Conservation (phyloP, 2,797 vertebrate species). For the Rhabdomys pumilio region DNA sequence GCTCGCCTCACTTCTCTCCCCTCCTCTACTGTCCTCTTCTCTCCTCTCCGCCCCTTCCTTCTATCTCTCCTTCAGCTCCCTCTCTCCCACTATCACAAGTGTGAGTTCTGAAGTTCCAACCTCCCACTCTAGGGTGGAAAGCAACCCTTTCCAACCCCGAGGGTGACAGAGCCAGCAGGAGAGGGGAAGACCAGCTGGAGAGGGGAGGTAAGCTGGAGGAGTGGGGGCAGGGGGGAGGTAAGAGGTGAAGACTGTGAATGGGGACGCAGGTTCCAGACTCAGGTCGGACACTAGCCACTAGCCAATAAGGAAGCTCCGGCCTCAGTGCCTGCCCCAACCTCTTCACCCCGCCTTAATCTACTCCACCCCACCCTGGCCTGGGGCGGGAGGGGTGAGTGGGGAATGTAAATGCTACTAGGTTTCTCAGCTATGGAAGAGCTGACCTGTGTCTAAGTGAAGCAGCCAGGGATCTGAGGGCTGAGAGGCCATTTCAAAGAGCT, state of each 20-base stretch:
- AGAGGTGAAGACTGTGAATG: slow-evolving; percentile 32
- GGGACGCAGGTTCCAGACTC: slow-evolving; percentile 70
- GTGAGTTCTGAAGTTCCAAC: slow-evolving; percentile 91
- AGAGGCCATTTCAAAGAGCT: background rate
- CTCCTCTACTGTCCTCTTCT: background rate
- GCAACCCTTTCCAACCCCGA: slow-evolving; percentile 89
- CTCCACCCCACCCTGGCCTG: slow-evolving; percentile 45
- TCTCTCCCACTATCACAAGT: slow-evolving; percentile 85
- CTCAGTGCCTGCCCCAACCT: slow-evolving; percentile 66
- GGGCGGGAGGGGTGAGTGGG: slow-evolving; percentile 70
- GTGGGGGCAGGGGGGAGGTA: background rate
- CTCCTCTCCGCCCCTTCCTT: slow-evolving; percentile 59
- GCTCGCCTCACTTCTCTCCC: slow-evolving; percentile 9
- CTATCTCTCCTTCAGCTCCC: background rate
- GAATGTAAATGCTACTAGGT: background rate
- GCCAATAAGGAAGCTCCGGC: slow-evolving; percentile 91
- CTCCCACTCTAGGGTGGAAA: slow-evolving; percentile 86
- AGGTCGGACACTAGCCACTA: slow-evolving; percentile 88
- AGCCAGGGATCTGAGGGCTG: background rate
- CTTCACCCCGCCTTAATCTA: slow-evolving; percentile 66
- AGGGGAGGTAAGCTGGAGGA: slow-evolving; percentile 73
- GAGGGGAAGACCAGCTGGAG: background rate
- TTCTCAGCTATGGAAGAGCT: slow-evolving; percentile 31
- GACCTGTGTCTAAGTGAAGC: slow-evolving; percentile 61
- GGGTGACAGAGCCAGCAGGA: slow-evolving; percentile 63